Evolutionary conservation across 2,797 vertebrate genomes (phyloP).

Genomic region (Chelonia mydas): DNA sequence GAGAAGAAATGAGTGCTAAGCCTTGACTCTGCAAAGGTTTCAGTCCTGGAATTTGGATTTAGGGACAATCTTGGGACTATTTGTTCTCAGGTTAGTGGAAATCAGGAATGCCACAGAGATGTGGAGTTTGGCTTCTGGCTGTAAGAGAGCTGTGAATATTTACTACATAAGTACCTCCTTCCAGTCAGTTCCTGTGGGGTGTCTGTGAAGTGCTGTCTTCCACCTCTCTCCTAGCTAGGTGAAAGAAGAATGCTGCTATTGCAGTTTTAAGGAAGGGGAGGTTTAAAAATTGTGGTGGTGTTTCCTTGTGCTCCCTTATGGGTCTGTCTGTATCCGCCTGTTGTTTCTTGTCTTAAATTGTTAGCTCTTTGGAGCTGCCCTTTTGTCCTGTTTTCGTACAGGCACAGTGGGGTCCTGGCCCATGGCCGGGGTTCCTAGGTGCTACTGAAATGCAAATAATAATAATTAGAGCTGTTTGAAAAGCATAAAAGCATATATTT

Average conservation of each 20-base stretch:
- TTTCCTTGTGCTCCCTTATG: neutral
- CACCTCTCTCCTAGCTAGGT: neutral
- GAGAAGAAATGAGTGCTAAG: slow-evolving; percentile 28
- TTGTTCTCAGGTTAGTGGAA: neutral
- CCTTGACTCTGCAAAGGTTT: neutral
- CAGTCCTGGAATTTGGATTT: neutral
- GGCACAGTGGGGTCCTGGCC: too few relatives aligned
- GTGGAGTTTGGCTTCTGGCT: slow-evolving; percentile 11
- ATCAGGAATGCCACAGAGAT: neutral
- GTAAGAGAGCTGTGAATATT: slow-evolving; percentile 32
- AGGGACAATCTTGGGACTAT: neutral
- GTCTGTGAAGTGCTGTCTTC: neutral
- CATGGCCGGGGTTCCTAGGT: too few relatives aligned
- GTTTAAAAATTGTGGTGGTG: rapidly evolving
- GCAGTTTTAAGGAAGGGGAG: neutral
- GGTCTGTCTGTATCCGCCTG: too few relatives aligned
- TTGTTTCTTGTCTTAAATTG: too few relatives aligned
- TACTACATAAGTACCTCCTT: neutral
- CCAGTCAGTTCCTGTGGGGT: neutral
- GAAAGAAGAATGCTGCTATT: slow-evolving; percentile 56
- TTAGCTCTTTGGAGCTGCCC: too few relatives aligned
- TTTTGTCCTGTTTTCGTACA: too few relatives aligned
- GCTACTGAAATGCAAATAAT: too few relatives aligned
- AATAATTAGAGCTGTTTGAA: too few relatives aligned
- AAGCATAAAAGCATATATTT: too few relatives aligned